Conservation (phyloP, 2,113 vertebrate species). For the Limnothrissa miodon region DNA sequence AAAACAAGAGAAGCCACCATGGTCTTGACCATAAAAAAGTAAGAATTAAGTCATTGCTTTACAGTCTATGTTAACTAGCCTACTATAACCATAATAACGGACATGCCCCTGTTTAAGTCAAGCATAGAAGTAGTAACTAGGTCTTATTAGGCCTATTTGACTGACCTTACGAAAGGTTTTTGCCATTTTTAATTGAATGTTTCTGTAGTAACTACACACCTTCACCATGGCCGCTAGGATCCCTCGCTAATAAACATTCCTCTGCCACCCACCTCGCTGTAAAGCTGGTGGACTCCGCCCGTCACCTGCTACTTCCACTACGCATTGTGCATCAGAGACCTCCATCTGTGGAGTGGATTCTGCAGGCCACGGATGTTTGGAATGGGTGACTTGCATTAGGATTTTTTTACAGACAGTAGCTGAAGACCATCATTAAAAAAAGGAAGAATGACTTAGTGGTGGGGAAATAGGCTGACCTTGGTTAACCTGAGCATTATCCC, state of each 20-base stretch:
- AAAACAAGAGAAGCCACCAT: neutral
- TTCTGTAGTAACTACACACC: neutral
- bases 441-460: neutral
- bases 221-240: neutral
- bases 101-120: neutral
- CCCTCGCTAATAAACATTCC: neutral
- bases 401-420: neutral
- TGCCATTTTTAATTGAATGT: neutral
- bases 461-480: neutral
- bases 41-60: neutral
- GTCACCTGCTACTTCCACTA: neutral
- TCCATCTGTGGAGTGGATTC: neutral
- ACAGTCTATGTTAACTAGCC: neutral
- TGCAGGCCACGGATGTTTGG: neutral
- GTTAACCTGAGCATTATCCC: neutral
- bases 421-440: neutral
- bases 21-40: neutral
- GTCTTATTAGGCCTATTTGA: neutral
- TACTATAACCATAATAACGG: neutral
- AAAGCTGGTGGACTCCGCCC: neutral
- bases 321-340: neutral
- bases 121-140: too few relatives aligned
- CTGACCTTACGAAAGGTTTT: neutral
- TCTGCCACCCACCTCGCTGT: neutral
- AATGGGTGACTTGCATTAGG: neutral